A percentile compares a stretch with the other conserved stretches of the same genome.
These are phyloP conservation scores for Melangyna quadrimaculata DNA, from an alignment of 2,888 invertebrate species.

Conservation along the genomic window DNA sequence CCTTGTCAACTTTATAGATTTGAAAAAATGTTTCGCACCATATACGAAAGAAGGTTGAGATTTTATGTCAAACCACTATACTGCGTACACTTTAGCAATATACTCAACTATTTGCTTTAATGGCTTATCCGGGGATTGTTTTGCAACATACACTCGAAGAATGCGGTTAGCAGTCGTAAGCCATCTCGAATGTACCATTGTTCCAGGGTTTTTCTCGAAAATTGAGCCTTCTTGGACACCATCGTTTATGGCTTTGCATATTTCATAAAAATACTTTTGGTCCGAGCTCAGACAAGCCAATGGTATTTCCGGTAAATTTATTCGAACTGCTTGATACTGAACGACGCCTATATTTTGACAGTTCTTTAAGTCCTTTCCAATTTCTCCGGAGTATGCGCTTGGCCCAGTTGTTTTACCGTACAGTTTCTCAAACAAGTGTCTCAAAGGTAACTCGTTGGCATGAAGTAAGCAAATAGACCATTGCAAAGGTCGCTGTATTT, in stretches of 20 bases:
- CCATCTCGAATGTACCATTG: conserved; percentile 15
- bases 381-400: background rate
- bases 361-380: background rate
- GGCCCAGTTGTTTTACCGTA: background rate
- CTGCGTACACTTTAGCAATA: conserved; percentile 5
- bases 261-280: conserved; percentile 12
- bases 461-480: too few species aligned
- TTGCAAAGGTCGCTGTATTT: too few species aligned
- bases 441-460: background rate
- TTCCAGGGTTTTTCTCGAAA: conserved; percentile 6
- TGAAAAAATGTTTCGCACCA: background rate
- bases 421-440: background rate
- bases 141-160: background rate
- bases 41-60: background rate
- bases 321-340: background rate
- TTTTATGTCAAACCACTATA: conserved; percentile 7
- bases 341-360: background rate
- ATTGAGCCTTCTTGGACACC: conserved; percentile 20
- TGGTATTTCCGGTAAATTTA: background rate
- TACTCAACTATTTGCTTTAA: background rate
- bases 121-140: background rate
- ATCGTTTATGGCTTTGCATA: background rate
- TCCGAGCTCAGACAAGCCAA: background rate
- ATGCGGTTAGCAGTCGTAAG: background rate
- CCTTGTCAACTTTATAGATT: background rate